phyloP scores from a whole-genome alignment of 1,140 invertebrate species.

The Panulirus ornatus region DNA sequence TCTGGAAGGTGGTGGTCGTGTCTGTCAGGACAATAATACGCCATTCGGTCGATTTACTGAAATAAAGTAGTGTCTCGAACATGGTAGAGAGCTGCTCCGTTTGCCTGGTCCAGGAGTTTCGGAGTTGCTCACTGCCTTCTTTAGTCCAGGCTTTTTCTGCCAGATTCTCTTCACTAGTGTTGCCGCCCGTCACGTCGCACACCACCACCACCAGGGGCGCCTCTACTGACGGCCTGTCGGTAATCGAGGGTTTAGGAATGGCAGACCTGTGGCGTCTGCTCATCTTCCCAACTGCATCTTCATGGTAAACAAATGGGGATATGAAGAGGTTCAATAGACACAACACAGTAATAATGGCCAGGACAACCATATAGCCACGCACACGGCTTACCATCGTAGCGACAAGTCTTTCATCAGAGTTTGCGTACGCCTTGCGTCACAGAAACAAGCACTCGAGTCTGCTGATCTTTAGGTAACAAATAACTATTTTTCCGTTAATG shows the following conservation, averaged over 20 bases:
- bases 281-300: background rate
- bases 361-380: background rate
- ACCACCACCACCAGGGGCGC: constrained; percentile 39
- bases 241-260: background rate
- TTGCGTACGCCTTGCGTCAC: too few relatives aligned
- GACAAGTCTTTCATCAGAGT: too few relatives aligned
- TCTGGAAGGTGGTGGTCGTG: constrained; percentile 40
- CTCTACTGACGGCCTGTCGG: constrained; percentile 33
- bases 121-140: background rate
- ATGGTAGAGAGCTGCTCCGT: constrained; percentile 47
- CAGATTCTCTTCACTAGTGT: background rate
- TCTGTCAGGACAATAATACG: constrained; percentile 66
- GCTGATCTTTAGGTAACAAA: too few relatives aligned
- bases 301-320: background rate
- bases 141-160: background rate
- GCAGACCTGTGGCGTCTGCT: background rate
- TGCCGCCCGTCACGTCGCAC: background rate
- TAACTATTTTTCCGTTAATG: too few relatives aligned
- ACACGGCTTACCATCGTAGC: background rate
- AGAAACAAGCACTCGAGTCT: too few relatives aligned
- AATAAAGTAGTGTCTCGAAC: constrained; percentile 64
- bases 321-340: background rate
- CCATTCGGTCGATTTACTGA: constrained; percentile 60
- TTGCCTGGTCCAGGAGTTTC: constrained; percentile 53
- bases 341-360: background rate